Evolutionary conservation across 1,140 invertebrate species (phyloP), one percentile per base, ranked within the genome.

Genomic region (Saxidomus purpurata): DNA sequence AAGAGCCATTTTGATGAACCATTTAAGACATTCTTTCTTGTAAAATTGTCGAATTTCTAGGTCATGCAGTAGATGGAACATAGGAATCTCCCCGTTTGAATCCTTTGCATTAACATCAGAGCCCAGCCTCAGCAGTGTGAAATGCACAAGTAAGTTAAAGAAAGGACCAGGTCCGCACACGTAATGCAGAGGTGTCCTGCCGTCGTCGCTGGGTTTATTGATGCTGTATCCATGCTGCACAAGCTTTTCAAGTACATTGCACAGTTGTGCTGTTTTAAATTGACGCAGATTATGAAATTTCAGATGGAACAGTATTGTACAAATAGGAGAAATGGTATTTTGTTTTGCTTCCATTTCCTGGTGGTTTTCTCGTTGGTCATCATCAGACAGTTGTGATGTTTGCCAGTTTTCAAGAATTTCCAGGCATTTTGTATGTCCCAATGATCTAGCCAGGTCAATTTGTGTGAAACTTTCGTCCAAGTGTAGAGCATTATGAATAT

Each of bases 351-450:
- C 25, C 25, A 34, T 31, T 67, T 34, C 34, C n/a, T n/a, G n/a
- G n/a, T n/a, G n/a, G 25, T 31, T 15, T 38, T 71, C 34, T 36
- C 17, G 67, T 38, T 0, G 15, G 11, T 15, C 6, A 9, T 34
- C 28, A 22, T 22, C 19, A 11, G 9, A 13, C n/a, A 4, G 1
- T 25, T 63, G 67, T 34, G 28, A 22, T 22, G 36, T 38, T 71
- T 71, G 34, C 67, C 67, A 71, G 15, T 71, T 36, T 38, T 71
- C 67, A 1, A 71, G 67, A 19, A 71, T 71, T 71, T 71, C 67
- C 2, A 38, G 34, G 28, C 67, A 71, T 28, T 36, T 71, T 38
- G 34, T 28, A 40, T 71, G 67, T 0, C 67, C 67, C 11, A 71
- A n/a, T 8, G 67, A 36, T 36, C 15, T n/a, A 6, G 67, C 67